A percentile compares a stretch with the other conserved stretches of the same genome.
These are phyloP conservation scores for Leptestheria dahalacensis DNA, from an alignment of 1,140 invertebrate species.

Conservation along the genomic window DNA sequence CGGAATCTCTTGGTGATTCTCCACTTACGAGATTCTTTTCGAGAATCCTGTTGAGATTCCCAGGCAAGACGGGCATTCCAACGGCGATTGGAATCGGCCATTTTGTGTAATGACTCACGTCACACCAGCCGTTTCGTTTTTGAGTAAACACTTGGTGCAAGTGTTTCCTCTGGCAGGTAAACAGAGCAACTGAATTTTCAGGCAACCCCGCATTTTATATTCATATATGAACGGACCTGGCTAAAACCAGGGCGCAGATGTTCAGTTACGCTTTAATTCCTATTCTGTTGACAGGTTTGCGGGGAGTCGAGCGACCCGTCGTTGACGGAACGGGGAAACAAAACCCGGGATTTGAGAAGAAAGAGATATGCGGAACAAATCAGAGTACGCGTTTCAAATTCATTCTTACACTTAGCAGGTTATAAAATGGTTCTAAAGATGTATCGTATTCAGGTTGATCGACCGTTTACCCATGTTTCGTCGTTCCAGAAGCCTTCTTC, in stretches of 20 bases:
- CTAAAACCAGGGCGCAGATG: not conserved
- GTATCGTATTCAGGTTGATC: too few species aligned
- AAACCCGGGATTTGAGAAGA: too few species aligned
- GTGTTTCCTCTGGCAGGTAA: not conserved
- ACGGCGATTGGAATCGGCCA: not conserved
- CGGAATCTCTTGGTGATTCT: not conserved
- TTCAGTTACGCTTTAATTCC: not conserved
- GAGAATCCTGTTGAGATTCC: not conserved
- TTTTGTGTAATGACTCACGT: too few species aligned
- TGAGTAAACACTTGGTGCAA: not conserved
- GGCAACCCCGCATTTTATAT: too few species aligned
- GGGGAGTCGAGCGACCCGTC: too few species aligned
- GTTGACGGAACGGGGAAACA: too few species aligned
- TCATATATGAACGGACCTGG: not conserved
- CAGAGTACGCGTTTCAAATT: too few species aligned
- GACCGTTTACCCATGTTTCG: constrained; percentile 21
- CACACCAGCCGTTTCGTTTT: too few species aligned
- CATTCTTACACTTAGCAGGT: too few species aligned
- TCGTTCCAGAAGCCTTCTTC: constrained; percentile 24
- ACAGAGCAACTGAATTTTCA: not conserved
- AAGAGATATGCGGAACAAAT: too few species aligned
- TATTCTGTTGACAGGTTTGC: too few species aligned
- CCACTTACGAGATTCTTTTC: not conserved
- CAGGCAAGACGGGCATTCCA: not conserved
- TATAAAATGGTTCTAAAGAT: too few species aligned